phyloP scores from a whole-genome alignment of 2,888 invertebrate genomes.

The Habrosyne pyritoides region DNA sequence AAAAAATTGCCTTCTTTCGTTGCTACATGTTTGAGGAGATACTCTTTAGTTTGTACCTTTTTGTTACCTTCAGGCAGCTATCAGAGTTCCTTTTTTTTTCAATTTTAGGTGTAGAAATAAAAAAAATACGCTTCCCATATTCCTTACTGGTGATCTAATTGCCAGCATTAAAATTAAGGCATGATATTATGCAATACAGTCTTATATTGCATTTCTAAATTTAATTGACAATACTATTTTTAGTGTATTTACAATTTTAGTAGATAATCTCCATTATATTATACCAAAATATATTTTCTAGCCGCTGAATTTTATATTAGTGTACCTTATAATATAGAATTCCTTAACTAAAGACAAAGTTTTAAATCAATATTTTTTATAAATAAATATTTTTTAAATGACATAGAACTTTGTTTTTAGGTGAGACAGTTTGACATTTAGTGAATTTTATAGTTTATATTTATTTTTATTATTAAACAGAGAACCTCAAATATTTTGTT shows the following conservation, averaged over 20 bases:
- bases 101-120: no score
- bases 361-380: not conserved
- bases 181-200: not conserved
- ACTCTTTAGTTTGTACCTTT: not conserved
- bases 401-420: conserved; percentile 8
- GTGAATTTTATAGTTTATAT: conserved; percentile 28
- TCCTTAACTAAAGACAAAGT: not conserved
- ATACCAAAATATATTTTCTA: conserved; percentile 20
- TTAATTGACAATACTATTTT: conserved; percentile 17
- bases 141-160: not conserved
- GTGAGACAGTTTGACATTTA: conserved; percentile 15
- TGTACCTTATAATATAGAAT: not conserved
- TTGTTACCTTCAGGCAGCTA: not conserved
- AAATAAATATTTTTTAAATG: not conserved
- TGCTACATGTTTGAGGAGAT: not conserved
- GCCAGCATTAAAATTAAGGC: not conserved
- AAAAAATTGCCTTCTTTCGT: not conserved
- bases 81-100: no score
- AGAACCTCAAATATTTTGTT: conserved; percentile 27
- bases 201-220: conserved; percentile 5
- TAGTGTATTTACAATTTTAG: not conserved
- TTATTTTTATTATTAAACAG: conserved; percentile 39
- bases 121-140: no score
- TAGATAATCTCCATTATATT: conserved; percentile 9
- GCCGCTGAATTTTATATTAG: conserved; percentile 18